These are phyloP conservation scores for Coelinius sp. DNA, from an alignment of 2,888 invertebrate genomes.

Conservation along the genomic window DNA sequence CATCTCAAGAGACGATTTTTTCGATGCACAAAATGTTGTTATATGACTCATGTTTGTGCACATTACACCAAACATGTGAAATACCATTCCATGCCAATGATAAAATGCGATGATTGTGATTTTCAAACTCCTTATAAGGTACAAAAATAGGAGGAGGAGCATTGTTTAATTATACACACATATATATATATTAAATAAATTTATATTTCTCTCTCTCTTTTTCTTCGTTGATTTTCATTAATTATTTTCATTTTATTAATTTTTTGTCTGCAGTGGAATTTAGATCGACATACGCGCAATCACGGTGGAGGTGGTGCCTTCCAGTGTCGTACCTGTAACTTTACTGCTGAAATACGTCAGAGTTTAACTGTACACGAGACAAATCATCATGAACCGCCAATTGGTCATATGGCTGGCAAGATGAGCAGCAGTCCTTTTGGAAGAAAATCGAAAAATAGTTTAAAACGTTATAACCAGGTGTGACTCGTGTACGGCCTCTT, in stretches of 20 bases:
- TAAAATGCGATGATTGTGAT: slow-evolving; percentile 93
- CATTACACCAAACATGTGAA: slow-evolving; percentile 93
- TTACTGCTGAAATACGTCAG: slow-evolving; percentile 92
- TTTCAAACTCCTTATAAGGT: slow-evolving; percentile 84
- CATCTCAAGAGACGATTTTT: slow-evolving; percentile 86
- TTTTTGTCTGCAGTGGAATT: slow-evolving; percentile 84
- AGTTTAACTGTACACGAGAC: slow-evolving; percentile 92
- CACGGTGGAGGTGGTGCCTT: slow-evolving; percentile 90
- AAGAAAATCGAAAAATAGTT: slow-evolving; percentile 61
- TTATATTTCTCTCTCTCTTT: slow-evolving; percentile 1
- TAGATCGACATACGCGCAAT: slow-evolving; percentile 94
- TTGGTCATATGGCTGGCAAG: slow-evolving; percentile 75
- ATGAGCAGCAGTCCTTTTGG: slow-evolving; percentile 59
- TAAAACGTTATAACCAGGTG: slow-evolving; percentile 67
- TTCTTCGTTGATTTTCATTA: background rate
- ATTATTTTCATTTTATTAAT: slow-evolving; percentile 1
- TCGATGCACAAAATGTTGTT: slow-evolving; percentile 92
- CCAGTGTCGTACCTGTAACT: slow-evolving; percentile 89
- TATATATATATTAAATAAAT: too few relatives aligned
- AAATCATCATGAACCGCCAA: slow-evolving; percentile 89
- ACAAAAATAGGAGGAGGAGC: slow-evolving; percentile 6
- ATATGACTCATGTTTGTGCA: slow-evolving; percentile 91
- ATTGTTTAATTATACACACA: too few relatives aligned
- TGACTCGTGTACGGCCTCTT: too few relatives aligned
- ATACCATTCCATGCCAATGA: slow-evolving; percentile 95